These are phyloP conservation scores for Teleogryllus oceanicus DNA, from an alignment of 2,888 invertebrate species.

Conservation along the genomic window DNA sequence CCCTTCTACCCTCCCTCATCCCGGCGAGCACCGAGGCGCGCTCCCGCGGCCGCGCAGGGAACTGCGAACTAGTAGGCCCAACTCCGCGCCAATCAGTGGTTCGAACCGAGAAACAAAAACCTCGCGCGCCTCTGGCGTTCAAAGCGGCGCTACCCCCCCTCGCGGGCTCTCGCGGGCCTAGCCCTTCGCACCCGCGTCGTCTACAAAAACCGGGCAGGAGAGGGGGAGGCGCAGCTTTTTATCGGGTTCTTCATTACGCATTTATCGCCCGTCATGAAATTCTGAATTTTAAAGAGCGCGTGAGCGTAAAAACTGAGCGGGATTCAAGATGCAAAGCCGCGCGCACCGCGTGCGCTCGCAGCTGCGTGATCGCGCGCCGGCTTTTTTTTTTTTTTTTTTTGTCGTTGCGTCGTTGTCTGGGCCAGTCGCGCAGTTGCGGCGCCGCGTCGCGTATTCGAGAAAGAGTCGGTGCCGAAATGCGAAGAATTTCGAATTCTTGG, in stretches of 20 bases:
- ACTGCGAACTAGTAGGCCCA: neutral
- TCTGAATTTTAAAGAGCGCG: constrained; percentile 6
- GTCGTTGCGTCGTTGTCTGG: too few species aligned
- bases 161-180: neutral
- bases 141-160: neutral
- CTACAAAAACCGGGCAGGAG: neutral
- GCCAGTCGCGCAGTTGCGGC: too few species aligned
- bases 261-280: constrained; percentile 2
- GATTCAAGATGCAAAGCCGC: neutral
- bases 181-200: neutral
- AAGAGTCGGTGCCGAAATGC: too few species aligned
- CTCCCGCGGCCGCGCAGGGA: neutral
- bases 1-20: neutral
- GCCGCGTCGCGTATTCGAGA: too few species aligned
- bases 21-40: neutral
- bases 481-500: too few species aligned
- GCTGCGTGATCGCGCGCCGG: too few species aligned
- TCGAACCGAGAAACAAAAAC: neutral
- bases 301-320: neutral
- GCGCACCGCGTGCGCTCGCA: too few species aligned
- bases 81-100: neutral
- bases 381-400: too few species aligned
- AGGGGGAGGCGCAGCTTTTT: neutral
- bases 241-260: constrained; percentile 8
- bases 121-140: neutral